phyloP scores from a whole-genome alignment of 2,113 vertebrate genomes.

The Sakesphorus luctuosus region DNA sequence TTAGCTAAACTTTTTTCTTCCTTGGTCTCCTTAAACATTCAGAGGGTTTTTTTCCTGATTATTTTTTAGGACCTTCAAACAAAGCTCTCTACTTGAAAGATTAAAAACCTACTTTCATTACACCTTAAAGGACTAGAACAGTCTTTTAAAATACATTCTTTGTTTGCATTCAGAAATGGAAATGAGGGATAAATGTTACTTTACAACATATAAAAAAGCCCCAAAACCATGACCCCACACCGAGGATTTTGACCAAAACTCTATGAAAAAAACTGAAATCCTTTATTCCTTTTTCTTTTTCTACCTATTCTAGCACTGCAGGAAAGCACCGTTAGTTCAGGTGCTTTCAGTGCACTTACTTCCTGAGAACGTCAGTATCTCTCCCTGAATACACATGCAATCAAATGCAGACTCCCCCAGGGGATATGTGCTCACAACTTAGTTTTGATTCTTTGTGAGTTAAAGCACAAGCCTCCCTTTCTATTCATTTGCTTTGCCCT shows the following conservation, averaged over 20 bases:
- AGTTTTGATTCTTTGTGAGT: slow-evolving; percentile 27
- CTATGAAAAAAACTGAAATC: background rate
- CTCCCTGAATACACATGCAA: background rate
- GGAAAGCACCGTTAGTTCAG: slow-evolving; percentile 22
- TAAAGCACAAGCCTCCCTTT: slow-evolving; percentile 11
- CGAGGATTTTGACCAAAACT: background rate
- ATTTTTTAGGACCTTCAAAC: background rate
- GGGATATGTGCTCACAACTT: background rate
- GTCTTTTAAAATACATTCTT: background rate
- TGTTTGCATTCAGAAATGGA: background rate
- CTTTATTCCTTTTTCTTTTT: slow-evolving; percentile 20
- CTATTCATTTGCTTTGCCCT: background rate
- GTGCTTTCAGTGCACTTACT: background rate
- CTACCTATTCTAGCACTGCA: background rate
- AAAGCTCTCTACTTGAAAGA: slow-evolving; percentile 12
- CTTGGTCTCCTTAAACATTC: background rate
- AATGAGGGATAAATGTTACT: background rate
- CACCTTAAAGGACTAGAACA: background rate
- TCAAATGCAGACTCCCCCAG: background rate
- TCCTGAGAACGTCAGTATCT: slow-evolving; percentile 7
- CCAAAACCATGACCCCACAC: background rate
- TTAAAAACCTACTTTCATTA: background rate
- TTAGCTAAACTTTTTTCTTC: background rate
- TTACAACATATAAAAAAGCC: background rate
- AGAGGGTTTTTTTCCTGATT: background rate